A percentile compares a stretch with the other conserved stretches of the same genome.
Evolutionary conservation across 1,140 invertebrate species (phyloP).

Genomic region (Lordiphosa collinella): DNA sequence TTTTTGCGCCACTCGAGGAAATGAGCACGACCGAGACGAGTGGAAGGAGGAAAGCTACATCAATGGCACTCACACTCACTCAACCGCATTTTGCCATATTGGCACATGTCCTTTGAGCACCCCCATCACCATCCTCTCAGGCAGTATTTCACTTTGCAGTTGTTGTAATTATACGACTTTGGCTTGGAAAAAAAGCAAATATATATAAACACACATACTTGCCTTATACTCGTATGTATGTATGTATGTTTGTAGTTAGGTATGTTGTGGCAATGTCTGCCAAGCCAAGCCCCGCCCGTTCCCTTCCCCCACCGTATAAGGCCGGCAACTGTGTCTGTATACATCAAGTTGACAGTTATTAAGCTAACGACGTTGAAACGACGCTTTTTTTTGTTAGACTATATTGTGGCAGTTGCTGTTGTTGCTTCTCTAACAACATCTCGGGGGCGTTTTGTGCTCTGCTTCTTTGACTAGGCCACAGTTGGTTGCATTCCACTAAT

Average conservation of each 20-base stretch:
- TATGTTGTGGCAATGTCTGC: conserved; percentile 22
- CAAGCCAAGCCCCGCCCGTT: background rate
- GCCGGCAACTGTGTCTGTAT: conserved; percentile 1
- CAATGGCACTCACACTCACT: conserved; percentile 38
- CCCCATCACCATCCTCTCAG: background rate
- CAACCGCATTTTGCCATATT: conserved; percentile 69
- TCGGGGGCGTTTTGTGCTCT: too few species aligned
- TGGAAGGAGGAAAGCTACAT: conserved; percentile 32
- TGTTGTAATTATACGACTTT: conserved; percentile 68
- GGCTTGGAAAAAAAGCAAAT: conserved; percentile 20
- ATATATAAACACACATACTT: too few species aligned
- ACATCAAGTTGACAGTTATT: conserved; percentile 67
- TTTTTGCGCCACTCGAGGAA: conserved; percentile 64
- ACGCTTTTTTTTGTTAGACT: conserved; percentile 36
- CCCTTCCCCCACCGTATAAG: background rate
- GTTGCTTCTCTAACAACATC: too few species aligned
- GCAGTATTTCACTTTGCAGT: conserved; percentile 11
- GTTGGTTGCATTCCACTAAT: too few species aligned
- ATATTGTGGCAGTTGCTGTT: too few species aligned
- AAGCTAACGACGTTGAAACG: conserved; percentile 69
- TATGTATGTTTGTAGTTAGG: background rate
- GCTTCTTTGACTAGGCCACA: too few species aligned
- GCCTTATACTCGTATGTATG: too few species aligned
- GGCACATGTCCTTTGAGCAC: conserved; percentile 68
- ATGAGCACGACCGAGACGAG: conserved; percentile 46